Base-by-base conservation (phyloP, 64 coral and sea anemone genomes). In the Acropora yongei region DNA sequence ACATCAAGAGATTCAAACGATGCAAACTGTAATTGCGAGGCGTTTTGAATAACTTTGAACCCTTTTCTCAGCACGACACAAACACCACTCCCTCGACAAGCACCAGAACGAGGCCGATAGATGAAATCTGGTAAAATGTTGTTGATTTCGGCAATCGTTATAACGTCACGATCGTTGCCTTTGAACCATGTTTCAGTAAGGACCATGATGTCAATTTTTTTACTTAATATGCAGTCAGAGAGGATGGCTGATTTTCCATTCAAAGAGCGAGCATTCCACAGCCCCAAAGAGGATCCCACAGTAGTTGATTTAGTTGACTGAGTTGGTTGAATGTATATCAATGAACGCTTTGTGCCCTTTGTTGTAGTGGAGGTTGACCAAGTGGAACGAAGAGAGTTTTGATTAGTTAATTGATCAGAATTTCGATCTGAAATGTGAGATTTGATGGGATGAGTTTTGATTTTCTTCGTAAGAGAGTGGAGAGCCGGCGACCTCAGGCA, bases 341-440 rank as follows among this genome's bases (percentile, higher is more conserved):
- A 44, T 30, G 78, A 81, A 51, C 46, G 49, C 78, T 58, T 81
- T 55, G 51, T 0, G 3, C 10, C 51, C 3, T 6, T 55, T 49
- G 47, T 49, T 81, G 1, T 19, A 17, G 77, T 19, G 58, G 78
- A 81, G 44, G 49, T 49, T 81, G 78, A 6, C 78, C 49, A 49
- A 81, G 78, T 49, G 78, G 78, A 81, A 81, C 47, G 47, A 81
- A 57, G 48, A 81, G 47, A 81, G 39, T 81, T 57, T 81, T 81
- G 78, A 81, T 50, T 53, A 57, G 48, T 81, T 81, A 81, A 81
- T 81, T 19, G 40, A 16, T 44, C 49, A 57, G 48, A 81, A 20
- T 81, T 81, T 81, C 17, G 14, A 12, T 49, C 46, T 44, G 78
- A 81, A 81, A 81, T 81, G 14, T 51, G 13, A 13, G 78, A 20